Evolutionary conservation across 2,113 vertebrate genomes (phyloP).

Genomic region (Collichthys lucidus): DNA sequence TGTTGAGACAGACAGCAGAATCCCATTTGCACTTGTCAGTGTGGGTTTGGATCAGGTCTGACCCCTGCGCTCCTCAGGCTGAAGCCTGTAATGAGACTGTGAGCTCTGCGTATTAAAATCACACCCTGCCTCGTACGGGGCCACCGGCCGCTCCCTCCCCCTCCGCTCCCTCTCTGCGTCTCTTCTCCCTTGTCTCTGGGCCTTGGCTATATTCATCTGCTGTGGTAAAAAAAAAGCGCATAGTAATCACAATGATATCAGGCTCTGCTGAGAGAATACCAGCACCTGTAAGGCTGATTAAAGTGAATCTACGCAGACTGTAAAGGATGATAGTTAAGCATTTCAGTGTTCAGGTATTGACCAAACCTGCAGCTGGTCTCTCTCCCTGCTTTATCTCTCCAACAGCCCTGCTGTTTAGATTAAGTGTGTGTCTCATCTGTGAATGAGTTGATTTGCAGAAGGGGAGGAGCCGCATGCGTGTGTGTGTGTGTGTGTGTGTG

Average conservation of each 20-base stretch:
- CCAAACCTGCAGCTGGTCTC: slow-evolving; percentile 33
- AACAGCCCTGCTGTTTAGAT: slow-evolving; percentile 56
- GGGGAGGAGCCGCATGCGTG: slow-evolving; percentile 19
- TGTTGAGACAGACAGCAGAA: slow-evolving; percentile 79
- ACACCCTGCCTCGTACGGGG: slow-evolving; percentile 50
- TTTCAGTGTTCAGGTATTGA: slow-evolving; percentile 46
- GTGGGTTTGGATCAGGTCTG: slow-evolving; percentile 81
- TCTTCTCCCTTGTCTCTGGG: not conserved
- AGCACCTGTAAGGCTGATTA: slow-evolving; percentile 32
- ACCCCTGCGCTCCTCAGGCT: slow-evolving; percentile 76
- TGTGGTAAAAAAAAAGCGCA: slow-evolving; percentile 31
- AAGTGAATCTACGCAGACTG: slow-evolving; percentile 7
- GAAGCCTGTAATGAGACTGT: slow-evolving; percentile 77
- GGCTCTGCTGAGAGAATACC: slow-evolving; percentile 18
- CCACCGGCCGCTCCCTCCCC: slow-evolving; percentile 58
- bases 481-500: not conserved
- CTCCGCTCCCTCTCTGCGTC: slow-evolving; percentile 25
- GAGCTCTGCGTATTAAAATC: slow-evolving; percentile 75
- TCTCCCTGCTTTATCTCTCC: slow-evolving; percentile 56
- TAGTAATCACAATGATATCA: slow-evolving; percentile 5
- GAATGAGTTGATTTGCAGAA: slow-evolving; percentile 64
- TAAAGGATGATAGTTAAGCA: slow-evolving; percentile 1
- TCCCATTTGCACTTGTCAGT: slow-evolving; percentile 86
- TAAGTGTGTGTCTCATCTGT: slow-evolving; percentile 59
- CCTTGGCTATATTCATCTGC: slow-evolving; percentile 7